Evolutionary conservation across 2,888 invertebrate species (phyloP).

Genomic region (Lordiphosa andalusiaca): DNA sequence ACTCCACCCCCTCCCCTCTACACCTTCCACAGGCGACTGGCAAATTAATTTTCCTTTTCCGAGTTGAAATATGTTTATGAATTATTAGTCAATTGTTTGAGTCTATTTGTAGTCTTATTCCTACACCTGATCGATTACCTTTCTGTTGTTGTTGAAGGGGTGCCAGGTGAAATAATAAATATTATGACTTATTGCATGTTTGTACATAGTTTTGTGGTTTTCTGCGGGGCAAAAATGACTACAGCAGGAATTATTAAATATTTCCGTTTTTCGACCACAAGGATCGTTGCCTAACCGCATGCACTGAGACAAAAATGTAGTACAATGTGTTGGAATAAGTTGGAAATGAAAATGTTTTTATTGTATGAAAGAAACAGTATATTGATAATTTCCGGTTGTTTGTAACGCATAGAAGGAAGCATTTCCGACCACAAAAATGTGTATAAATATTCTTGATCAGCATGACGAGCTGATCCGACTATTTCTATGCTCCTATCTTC

Average conservation of each 20-base stretch:
- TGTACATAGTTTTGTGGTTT: constrained; percentile 66
- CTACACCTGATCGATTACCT: constrained; percentile 67
- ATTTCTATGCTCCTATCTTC: too few species aligned
- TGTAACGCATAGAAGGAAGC: too few species aligned
- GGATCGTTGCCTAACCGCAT: constrained; percentile 16
- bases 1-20: too few species aligned
- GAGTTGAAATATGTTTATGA: constrained; percentile 72
- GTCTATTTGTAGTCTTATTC: constrained; percentile 10
- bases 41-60: constrained; percentile 67
- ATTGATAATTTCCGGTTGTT: too few species aligned
- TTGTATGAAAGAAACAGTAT: too few species aligned
- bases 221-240: constrained; percentile 10
- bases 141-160: constrained; percentile 6
- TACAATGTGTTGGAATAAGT: not conserved
- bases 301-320: not conserved
- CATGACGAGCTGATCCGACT: too few species aligned
- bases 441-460: too few species aligned
- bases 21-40: constrained; percentile 24
- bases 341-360: too few species aligned
- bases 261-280: constrained; percentile 35
- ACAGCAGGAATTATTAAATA: constrained; percentile 25
- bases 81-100: constrained; percentile 69
- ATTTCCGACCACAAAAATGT: too few species aligned
- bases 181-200: constrained; percentile 72
- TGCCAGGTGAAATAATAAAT: constrained; percentile 32